These are phyloP conservation scores for Aegithalos caudatus DNA, from an alignment of 2,113 vertebrate genomes.

Conservation along the genomic window DNA sequence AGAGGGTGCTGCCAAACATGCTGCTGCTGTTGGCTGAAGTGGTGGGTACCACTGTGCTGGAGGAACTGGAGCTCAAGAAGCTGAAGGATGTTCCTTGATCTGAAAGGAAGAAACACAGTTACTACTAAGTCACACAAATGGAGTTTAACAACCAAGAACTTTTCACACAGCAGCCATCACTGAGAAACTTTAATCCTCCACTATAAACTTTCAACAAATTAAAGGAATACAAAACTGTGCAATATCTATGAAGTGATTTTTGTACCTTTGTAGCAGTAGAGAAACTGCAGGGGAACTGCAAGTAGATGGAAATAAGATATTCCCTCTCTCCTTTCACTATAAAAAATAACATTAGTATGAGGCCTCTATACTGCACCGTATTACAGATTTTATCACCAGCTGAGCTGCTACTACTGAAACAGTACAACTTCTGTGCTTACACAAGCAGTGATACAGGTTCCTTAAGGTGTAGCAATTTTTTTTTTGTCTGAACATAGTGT, in stretches of 20 bases:
- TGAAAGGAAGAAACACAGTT: slow-evolving; percentile 44
- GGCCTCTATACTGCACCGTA: background rate
- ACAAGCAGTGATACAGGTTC: background rate
- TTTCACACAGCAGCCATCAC: background rate
- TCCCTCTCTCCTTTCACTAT: background rate
- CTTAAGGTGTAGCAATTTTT: background rate
- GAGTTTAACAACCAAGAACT: background rate
- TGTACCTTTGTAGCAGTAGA: background rate
- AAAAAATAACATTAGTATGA: background rate
- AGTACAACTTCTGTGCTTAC: background rate
- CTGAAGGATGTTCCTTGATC: slow-evolving; percentile 80
- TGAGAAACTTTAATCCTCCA: background rate
- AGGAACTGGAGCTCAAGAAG: slow-evolving; percentile 77
- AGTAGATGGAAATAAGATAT: background rate
- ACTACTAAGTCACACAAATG: background rate
- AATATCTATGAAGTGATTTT: background rate
- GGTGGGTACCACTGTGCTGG: slow-evolving; percentile 61
- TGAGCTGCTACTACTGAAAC: background rate
- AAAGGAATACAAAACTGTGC: background rate
- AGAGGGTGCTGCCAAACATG: slow-evolving; percentile 76
- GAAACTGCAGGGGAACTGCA: background rate
- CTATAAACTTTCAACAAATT: background rate
- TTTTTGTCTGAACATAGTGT: background rate
- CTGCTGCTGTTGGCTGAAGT: slow-evolving; percentile 64
- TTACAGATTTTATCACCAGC: background rate